phyloP scores from a whole-genome alignment of 2,113 vertebrate genomes.

The Hipposideros armiger region DNA sequence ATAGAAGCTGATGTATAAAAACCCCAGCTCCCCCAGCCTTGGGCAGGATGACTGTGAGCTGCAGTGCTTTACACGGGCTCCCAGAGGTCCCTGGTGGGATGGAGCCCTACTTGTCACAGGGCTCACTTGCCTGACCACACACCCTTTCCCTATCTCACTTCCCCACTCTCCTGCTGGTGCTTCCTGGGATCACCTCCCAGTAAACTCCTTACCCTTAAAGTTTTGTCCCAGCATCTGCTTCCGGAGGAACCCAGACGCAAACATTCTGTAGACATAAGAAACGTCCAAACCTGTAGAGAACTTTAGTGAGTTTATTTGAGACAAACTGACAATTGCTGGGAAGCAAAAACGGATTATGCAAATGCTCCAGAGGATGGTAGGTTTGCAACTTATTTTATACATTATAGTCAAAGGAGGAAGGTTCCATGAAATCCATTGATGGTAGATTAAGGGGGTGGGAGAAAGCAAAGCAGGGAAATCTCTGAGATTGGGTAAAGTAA shows the following conservation, averaged over 20 bases:
- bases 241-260: background rate
- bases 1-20: background rate
- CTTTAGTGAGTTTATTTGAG: no score
- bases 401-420: no score
- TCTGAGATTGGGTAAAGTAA: no score
- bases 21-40: background rate
- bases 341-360: no score
- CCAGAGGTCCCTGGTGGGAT: background rate
- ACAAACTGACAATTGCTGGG: no score
- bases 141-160: background rate
- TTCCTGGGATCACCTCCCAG: background rate
- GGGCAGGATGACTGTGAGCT: background rate
- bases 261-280: background rate
- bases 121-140: background rate
- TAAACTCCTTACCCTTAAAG: background rate
- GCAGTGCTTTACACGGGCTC: background rate
- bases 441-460: no score
- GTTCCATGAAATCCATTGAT: no score
- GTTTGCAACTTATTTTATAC: no score
- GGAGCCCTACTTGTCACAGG: background rate
- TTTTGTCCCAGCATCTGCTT: background rate
- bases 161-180: background rate
- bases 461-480: no score
- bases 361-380: no score
- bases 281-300: no score